Conservation (phyloP, 2,113 vertebrate genomes). For the Petrocephalus microphthalmus region DNA sequence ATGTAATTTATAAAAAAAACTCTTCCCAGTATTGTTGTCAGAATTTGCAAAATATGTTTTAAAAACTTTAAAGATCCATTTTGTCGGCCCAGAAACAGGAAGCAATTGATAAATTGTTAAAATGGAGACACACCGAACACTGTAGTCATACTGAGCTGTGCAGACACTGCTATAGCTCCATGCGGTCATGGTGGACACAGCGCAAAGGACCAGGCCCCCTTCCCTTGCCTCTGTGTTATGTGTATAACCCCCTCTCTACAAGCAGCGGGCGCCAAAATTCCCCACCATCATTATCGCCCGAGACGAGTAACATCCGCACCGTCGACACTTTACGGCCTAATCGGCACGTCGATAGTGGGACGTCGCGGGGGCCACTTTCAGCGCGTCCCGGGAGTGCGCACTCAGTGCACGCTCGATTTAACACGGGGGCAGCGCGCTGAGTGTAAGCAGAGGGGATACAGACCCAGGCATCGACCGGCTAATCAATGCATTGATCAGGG, state of each 20-base stretch:
- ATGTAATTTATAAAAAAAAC: not conserved
- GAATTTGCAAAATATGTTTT: not conserved
- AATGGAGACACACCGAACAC: not conserved
- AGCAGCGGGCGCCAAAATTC: conserved; percentile 1
- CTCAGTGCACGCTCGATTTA: conserved; percentile 62
- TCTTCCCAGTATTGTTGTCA: not conserved
- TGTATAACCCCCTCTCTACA: conserved; percentile 20
- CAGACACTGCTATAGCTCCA: not conserved
- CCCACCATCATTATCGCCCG: conserved; percentile 49
- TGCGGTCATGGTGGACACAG: not conserved
- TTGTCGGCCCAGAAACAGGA: not conserved
- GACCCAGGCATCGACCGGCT: conserved; percentile 55
- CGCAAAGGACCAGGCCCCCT: not conserved
- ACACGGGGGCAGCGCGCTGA: conserved; percentile 50
- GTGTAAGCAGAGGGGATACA: conserved; percentile 64
- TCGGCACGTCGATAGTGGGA: conserved; percentile 64
- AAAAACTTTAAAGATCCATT: not conserved
- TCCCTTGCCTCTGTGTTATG: not conserved
- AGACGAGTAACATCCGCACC: conserved; percentile 52
- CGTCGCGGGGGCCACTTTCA: conserved; percentile 55
- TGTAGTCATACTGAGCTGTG: not conserved
- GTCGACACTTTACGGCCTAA: conserved; percentile 60
- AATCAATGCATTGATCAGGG: conserved; percentile 69
- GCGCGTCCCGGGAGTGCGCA: conserved; percentile 55
- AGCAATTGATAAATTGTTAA: not conserved